phyloP scores from a whole-genome alignment of 2,888 invertebrate genomes.

The Nemoura dubitans region DNA sequence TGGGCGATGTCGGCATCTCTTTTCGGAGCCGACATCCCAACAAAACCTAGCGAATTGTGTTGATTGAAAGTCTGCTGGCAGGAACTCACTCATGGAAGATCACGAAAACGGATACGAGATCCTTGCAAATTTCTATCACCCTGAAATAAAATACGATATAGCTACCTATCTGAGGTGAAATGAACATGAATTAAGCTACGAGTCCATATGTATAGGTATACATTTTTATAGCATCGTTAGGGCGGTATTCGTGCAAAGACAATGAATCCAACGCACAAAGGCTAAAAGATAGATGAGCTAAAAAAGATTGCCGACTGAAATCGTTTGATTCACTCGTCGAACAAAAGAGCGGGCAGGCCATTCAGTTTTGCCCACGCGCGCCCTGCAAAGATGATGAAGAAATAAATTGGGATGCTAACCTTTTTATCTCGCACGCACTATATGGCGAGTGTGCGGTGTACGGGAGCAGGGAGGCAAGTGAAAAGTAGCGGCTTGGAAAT shows the following conservation, averaged over 20 bases:
- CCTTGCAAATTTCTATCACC: too few relatives aligned
- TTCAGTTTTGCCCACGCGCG: neutral
- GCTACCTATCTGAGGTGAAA: too few relatives aligned
- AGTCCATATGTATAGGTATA: too few relatives aligned
- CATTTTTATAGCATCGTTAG: conserved; percentile 7
- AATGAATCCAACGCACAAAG: neutral
- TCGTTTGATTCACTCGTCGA: neutral
- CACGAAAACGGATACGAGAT: too few relatives aligned
- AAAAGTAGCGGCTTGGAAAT: neutral
- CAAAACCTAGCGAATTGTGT: too few relatives aligned
- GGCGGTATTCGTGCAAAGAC: neutral
- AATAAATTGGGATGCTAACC: neutral
- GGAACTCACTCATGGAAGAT: too few relatives aligned
- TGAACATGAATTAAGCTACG: too few relatives aligned
- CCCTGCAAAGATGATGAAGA: neutral
- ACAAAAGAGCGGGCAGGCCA: neutral
- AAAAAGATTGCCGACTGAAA: neutral
- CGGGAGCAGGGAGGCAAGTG: neutral
- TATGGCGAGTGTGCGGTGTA: too few relatives aligned
- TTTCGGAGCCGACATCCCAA: too few relatives aligned
- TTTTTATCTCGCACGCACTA: conserved; percentile 1
- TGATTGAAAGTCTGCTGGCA: too few relatives aligned
- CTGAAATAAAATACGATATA: too few relatives aligned
- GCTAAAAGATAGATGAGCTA: neutral
- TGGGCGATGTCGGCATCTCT: too few relatives aligned